Evolutionary conservation across 2,888 invertebrate species (phyloP).

Genomic region (Torymus tubicola): DNA sequence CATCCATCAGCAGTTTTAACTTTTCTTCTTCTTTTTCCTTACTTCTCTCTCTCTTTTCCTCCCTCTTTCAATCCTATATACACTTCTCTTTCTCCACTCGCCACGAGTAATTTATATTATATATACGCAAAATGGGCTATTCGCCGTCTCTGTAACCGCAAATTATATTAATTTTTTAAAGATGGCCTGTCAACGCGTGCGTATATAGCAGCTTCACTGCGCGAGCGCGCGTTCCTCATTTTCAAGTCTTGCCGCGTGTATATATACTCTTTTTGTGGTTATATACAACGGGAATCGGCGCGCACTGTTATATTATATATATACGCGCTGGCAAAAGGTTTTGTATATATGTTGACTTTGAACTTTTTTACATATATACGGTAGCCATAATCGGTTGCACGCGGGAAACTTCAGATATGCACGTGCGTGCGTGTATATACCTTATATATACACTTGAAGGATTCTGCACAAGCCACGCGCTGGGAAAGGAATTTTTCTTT

Average conservation of each 20-base stretch:
- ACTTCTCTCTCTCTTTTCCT: background rate
- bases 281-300: conserved; percentile 15
- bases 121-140: conserved; percentile 37
- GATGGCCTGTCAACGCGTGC: conserved; percentile 2
- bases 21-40: background rate
- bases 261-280: background rate
- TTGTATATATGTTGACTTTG: conserved; percentile 32
- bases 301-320: conserved; percentile 31
- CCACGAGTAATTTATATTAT: background rate
- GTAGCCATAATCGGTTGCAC: background rate
- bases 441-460: too few species aligned
- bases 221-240: background rate
- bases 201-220: background rate
- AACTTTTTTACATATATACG: conserved; percentile 9
- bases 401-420: too few species aligned
- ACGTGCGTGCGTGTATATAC: too few species aligned
- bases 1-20: too few species aligned
- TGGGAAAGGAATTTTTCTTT: too few species aligned
- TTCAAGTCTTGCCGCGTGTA: background rate
- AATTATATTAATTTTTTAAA: conserved; percentile 39
- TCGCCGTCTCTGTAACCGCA: background rate
- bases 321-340: conserved; percentile 26
- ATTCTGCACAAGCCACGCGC: too few species aligned
- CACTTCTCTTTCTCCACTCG: too few species aligned
- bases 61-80: background rate